Evolutionary conservation across 2,888 invertebrate species (phyloP).

Genomic region (Nomada ferruginata): DNA sequence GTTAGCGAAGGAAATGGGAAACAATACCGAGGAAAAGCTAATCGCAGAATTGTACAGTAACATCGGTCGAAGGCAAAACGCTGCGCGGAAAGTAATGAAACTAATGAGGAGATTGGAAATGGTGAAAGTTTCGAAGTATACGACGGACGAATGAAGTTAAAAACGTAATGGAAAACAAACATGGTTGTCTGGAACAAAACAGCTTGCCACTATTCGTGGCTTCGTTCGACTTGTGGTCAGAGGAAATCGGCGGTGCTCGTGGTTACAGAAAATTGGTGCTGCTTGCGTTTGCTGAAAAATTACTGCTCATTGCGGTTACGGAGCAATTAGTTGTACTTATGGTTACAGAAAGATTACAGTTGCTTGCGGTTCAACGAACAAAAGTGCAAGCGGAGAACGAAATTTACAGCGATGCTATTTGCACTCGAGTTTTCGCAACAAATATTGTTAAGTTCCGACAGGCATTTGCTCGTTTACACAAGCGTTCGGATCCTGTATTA

Average conservation of each 20-base stretch:
- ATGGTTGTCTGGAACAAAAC: not conserved
- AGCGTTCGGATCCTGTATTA: no score
- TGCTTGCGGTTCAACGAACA: not conserved
- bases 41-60: not conserved
- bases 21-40: not conserved
- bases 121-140: not conserved
- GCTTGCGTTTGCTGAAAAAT: conserved; percentile 7
- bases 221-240: not conserved
- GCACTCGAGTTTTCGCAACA: not conserved
- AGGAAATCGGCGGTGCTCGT: conserved; percentile 5
- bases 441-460: no score
- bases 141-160: no score
- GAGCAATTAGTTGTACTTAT: conserved; percentile 24
- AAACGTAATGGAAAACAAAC: no score
- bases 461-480: no score
- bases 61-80: conserved; percentile 5
- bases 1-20: not conserved
- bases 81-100: not conserved
- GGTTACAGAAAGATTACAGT: conserved; percentile 14
- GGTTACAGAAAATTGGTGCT: conserved; percentile 8
- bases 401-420: not conserved
- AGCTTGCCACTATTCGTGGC: not conserved
- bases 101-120: conserved; percentile 3
- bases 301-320: not conserved
- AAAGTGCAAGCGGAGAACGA: no score